A percentile compares a stretch with the other conserved stretches of the same genome.
Conservation (phyloP, 2,888 invertebrate species). For the Nezara viridula region DNA sequence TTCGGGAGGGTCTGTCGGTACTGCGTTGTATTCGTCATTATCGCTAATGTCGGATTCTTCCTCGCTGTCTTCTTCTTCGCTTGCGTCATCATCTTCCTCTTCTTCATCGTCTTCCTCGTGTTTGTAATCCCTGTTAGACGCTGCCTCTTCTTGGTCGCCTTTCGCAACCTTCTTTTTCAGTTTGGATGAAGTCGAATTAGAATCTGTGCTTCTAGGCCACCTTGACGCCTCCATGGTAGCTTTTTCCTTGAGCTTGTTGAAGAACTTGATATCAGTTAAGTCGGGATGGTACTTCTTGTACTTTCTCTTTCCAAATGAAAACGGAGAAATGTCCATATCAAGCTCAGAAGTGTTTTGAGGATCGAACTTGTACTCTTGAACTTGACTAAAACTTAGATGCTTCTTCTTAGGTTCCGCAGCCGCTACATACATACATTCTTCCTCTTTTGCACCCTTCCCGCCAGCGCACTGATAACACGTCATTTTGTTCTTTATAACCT, state of each 20-base stretch:
- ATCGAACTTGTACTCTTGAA: constrained; percentile 55
- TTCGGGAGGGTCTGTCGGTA: constrained; percentile 67
- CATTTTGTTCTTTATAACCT: constrained; percentile 80
- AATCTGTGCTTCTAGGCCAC: constrained; percentile 49
- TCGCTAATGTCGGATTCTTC: constrained; percentile 66
- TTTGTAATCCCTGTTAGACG: constrained; percentile 33
- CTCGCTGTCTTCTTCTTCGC: constrained; percentile 65
- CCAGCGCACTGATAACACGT: constrained; percentile 83
- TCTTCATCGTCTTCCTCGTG: constrained; percentile 64
- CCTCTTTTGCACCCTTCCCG: constrained; percentile 78
- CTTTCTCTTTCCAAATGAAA: constrained; percentile 60
- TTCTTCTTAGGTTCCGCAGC: constrained; percentile 77
- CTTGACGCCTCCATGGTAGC: constrained; percentile 50
- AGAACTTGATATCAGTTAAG: constrained; percentile 57
- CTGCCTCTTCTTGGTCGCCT: not conserved
- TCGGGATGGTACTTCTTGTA: constrained; percentile 61
- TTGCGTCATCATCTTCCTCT: constrained; percentile 64
- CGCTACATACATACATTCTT: constrained; percentile 84
- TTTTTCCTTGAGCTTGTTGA: constrained; percentile 47
- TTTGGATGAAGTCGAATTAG: constrained; percentile 66
- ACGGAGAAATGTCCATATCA: constrained; percentile 66
- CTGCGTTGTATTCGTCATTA: constrained; percentile 67
- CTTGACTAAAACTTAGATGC: constrained; percentile 76
- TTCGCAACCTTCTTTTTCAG: not conserved
- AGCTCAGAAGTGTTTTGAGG: constrained; percentile 72